Conservation (phyloP, 1,140 invertebrate genomes). For the Megalopta genalis region DNA sequence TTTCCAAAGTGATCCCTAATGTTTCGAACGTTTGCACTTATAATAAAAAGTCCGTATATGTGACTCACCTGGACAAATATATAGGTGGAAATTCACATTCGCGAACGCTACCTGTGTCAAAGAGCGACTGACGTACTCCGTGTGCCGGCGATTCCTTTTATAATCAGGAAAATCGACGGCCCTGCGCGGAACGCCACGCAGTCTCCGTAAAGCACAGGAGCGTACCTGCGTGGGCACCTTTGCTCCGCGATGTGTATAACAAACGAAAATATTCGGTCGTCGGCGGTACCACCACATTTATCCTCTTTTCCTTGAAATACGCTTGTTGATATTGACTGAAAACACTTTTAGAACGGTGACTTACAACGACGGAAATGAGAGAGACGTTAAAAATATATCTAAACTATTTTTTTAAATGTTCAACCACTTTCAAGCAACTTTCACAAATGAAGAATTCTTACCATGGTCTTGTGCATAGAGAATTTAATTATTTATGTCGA, state of each 20-base stretch:
- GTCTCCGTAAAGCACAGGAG: constrained; percentile 41
- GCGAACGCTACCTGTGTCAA: constrained; percentile 56
- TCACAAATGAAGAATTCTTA: too few relatives aligned
- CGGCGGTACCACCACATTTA: too few relatives aligned
- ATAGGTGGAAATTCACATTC: constrained; percentile 44
- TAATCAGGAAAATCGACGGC: constrained; percentile 60
- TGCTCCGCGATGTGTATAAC: background rate
- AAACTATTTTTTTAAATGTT: too few relatives aligned
- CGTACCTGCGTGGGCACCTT: background rate
- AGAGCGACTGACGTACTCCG: constrained; percentile 65
- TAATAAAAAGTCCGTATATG: background rate
- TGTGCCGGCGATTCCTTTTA: constrained; percentile 65
- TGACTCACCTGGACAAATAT: constrained; percentile 54
- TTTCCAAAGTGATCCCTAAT: too few relatives aligned
- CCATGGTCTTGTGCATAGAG: too few relatives aligned
- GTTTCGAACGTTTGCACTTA: background rate
- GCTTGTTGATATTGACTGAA: too few relatives aligned
- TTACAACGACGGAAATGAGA: too few relatives aligned
- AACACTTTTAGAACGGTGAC: too few relatives aligned
- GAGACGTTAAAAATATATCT: too few relatives aligned
- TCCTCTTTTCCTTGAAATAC: too few relatives aligned
- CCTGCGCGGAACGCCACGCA: constrained; percentile 65
- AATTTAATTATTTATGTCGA: too few relatives aligned
- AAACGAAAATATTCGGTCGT: background rate
- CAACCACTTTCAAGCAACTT: too few relatives aligned